Conservation (phyloP, 92 coral and sea anemone species). For the Siderastrea radians region DNA sequence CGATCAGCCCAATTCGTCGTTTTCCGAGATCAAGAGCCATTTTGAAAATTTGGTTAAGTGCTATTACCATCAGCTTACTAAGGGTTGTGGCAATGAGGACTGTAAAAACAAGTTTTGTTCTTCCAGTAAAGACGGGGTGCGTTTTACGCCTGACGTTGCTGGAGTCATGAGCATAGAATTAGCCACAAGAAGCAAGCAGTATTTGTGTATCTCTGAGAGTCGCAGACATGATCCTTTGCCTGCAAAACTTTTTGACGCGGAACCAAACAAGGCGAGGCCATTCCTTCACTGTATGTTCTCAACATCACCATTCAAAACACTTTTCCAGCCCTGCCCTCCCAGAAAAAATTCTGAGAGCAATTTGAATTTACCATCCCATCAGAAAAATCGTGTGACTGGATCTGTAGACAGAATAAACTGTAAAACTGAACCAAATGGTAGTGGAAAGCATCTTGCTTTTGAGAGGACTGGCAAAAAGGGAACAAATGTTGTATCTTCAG, state of each 20-base stretch:
- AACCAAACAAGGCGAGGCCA: conserved; percentile 78
- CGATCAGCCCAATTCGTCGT: conserved; percentile 82
- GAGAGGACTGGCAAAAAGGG: not conserved
- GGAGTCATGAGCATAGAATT: conserved; percentile 96
- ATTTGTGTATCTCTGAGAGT: conserved; percentile 71
- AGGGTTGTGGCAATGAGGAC: conserved; percentile 84
- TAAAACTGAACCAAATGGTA: not conserved
- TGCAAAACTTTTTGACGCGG: conserved; percentile 73
- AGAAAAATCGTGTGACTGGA: conserved; percentile 5
- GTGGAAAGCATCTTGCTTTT: not conserved
- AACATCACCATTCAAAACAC: conserved; percentile 83
- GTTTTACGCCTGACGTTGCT: conserved; percentile 77
- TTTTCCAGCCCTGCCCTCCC: conserved; percentile 57
- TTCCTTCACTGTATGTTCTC: conserved; percentile 88
- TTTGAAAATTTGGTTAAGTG: conserved; percentile 86
- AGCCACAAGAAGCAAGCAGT: conserved; percentile 83
- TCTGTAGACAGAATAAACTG: not conserved
- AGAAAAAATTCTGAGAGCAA: conserved; percentile 32
- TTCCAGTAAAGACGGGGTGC: conserved; percentile 69
- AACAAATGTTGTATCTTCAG: not conserved
- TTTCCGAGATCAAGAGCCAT: conserved; percentile 77
- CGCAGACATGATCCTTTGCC: conserved; percentile 60
- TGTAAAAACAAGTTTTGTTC: conserved; percentile 92
- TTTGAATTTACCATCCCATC: not conserved
- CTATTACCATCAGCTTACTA: conserved; percentile 87